A percentile compares a stretch with the other conserved stretches of the same genome.
phyloP scores from a whole-genome alignment of 2,888 invertebrate species.

The Chaetogeoica ovagalla region DNA sequence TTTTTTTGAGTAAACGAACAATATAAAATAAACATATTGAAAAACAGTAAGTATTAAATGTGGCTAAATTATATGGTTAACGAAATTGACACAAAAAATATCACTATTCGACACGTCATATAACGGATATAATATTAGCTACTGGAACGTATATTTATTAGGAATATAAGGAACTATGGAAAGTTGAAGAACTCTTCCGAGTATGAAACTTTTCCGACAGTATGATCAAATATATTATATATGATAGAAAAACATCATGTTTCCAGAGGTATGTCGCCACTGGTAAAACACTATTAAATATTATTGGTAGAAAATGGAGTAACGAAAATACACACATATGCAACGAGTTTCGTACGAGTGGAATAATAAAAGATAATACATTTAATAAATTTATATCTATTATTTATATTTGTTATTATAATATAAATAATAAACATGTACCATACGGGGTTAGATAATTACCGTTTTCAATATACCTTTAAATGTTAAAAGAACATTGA shows the following conservation, averaged over 20 bases:
- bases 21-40: too few species aligned
- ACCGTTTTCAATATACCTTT: not conserved
- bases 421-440: too few species aligned
- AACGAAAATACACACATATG: not conserved
- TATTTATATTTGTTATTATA: too few species aligned
- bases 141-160: not conserved
- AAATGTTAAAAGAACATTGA: too few species aligned
- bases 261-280: not conserved
- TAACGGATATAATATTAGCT: too few species aligned
- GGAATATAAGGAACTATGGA: not conserved
- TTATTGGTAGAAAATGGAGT: not conserved
- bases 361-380: not conserved
- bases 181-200: not conserved
- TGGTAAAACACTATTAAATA: slow-evolving; percentile 1
- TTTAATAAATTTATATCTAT: too few species aligned
- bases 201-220: not conserved
- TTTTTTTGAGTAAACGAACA: too few species aligned
- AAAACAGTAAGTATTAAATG: too few species aligned
- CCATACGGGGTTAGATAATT: not conserved
- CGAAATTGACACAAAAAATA: too few species aligned
- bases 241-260: not conserved
- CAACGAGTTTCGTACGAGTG: not conserved
- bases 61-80: too few species aligned
- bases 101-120: too few species aligned
- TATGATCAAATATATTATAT: not conserved